Base-by-base conservation (phyloP, 2,888 invertebrate genomes). In the Capitulum mitella region DNA sequence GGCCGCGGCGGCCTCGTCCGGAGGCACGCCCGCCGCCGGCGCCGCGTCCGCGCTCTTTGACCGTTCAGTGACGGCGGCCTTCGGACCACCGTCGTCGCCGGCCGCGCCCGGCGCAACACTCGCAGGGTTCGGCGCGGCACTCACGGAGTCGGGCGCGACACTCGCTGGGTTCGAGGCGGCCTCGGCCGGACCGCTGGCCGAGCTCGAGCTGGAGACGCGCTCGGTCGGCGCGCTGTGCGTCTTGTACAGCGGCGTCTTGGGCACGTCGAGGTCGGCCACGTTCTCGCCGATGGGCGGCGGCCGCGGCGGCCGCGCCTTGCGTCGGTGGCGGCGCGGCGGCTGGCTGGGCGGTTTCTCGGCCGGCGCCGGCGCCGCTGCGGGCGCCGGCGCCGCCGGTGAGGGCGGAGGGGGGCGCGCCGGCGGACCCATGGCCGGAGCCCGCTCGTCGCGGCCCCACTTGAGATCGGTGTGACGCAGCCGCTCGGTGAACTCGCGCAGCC, bases 401-500 rank as follows among this genome's bases (percentile, higher is more conserved):
- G 37, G 37, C 37, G 22, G 34, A 3, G 70, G 37, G 0, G 70
- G 70, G 16, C 32, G 61, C 0, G 16, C 61, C 32, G 61, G 61
- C n/a, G 61, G 32, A 16, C 61, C 32, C 61, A 61, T 61, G 14
- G 61, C 10, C n/a, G 32, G 6, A 6, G 61, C 0, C 8, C 70
- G 19, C 8, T 70, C 70, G 37, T 70, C 70, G 8, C 70, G 70
- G 3, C 70, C 37, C 70, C 70, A 70, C 70, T 70, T 70, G 26
- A 70, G 70, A 70, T 70, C 70, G 19, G 70, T 70, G 70, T 70
- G 70, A 3, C 70, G 34, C 37, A 70, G 37, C 3, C 70, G 70
- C 70, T 70, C 70, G 26, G 70, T 70, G 26, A 70, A 70, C 37
- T 70, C 70, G 1, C 70, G 70, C 22, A 70, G 70, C 22, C 70